Percentiles rank a stretch among this genome's conserved stretches.
phyloP scores from a whole-genome alignment of 2,113 vertebrate genomes.

The Actenoides lindsayi region DNA sequence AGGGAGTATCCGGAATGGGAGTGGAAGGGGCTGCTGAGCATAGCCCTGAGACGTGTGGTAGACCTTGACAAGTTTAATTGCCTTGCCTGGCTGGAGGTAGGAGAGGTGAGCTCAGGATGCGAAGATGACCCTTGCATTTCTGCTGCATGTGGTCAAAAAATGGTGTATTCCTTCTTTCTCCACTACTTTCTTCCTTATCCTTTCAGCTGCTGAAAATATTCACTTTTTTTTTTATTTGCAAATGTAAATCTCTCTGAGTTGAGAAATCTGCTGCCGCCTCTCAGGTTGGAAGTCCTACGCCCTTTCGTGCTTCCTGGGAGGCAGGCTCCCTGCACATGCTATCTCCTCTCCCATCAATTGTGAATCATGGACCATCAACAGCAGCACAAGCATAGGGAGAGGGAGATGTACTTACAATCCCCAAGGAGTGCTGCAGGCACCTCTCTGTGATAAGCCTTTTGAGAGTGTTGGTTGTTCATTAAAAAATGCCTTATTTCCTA shows the following conservation, averaged over 20 bases:
- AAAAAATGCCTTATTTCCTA: background rate
- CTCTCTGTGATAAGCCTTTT: background rate
- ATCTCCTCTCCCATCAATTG: conserved; percentile 10
- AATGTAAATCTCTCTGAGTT: background rate
- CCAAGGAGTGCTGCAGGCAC: background rate
- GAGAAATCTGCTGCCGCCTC: background rate
- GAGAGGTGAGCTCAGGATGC: background rate
- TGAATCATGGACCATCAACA: background rate
- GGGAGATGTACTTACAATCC: background rate
- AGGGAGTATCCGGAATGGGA: background rate
- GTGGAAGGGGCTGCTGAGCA: background rate
- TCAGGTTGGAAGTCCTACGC: background rate
- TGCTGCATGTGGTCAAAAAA: background rate
- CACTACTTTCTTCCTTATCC: background rate
- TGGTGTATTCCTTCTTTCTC: background rate
- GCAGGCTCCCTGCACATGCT: rapidly evolving
- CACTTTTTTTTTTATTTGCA: background rate
- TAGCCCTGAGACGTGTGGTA: background rate
- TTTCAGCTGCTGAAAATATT: background rate
- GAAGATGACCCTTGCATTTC: background rate
- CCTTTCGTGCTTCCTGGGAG: rapidly evolving
- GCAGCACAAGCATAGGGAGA: background rate
- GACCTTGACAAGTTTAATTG: background rate
- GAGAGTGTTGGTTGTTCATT: background rate
- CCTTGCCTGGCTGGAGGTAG: background rate